A percentile compares a stretch with the other conserved stretches of the same genome.
These are phyloP conservation scores for Geopemphigus sp. DNA, from an alignment of 1,140 invertebrate genomes.

Conservation along the genomic window DNA sequence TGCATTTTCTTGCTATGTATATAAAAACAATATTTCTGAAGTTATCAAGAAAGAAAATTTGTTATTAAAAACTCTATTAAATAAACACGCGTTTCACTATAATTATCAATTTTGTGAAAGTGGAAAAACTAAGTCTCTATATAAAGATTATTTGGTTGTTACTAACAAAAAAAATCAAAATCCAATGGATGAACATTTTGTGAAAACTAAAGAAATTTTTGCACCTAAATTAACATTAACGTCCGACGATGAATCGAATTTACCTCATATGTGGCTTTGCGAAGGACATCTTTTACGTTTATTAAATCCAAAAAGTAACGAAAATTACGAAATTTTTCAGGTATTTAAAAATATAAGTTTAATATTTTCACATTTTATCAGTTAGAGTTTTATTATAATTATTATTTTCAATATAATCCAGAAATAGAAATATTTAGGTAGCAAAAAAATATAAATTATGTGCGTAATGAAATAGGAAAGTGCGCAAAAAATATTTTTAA, in stretches of 20 bases:
- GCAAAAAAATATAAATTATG: neutral
- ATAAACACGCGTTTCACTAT: neutral
- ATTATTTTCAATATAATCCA: no score
- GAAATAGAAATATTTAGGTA: no score
- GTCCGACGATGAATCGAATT: slow-evolving; percentile 58
- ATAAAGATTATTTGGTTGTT: neutral
- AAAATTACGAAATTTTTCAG: slow-evolving; percentile 84
- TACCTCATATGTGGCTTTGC: slow-evolving; percentile 83
- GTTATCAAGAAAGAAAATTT: neutral
- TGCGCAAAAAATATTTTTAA: neutral
- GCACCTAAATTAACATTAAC: slow-evolving; percentile 59
- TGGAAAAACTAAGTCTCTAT: neutral
- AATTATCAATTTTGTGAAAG: neutral
- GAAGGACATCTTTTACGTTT: slow-evolving; percentile 85
- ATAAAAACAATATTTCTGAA: neutral
- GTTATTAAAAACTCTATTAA: neutral
- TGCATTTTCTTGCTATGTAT: neutral
- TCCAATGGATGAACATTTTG: neutral
- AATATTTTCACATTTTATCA: neutral
- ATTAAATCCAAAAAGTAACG: slow-evolving; percentile 76
- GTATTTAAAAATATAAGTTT: slow-evolving; percentile 57
- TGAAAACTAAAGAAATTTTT: slow-evolving; percentile 52
- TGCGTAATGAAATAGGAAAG: neutral
- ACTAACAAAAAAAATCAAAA: neutral
- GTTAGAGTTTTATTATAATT: neutral